Evolutionary conservation across 2,113 vertebrate species (phyloP), one percentile per base, ranked within the genome.

Genomic region (Poeciliopsis retropinna): DNA sequence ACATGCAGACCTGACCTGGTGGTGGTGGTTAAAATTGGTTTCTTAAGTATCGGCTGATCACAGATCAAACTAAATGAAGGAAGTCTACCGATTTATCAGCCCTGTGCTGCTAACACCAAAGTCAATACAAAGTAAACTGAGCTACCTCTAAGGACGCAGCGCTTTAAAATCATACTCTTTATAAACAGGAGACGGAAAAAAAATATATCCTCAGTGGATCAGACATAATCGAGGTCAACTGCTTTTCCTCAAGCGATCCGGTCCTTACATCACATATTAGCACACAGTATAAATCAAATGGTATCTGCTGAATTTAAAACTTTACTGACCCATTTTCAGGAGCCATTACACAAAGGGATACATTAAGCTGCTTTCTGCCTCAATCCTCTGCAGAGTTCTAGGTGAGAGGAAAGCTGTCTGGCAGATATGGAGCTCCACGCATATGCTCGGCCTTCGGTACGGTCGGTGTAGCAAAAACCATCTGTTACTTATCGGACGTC

Each of bases 261-360:
- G 3, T 65, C 51, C 51, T 69, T 32, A 28, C 13, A 65, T 27
- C 27, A 30, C 10, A 51, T 31, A 65, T 31, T 1, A n/a, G 60
- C 13, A 31, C 60, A 66, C 28, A 15, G 8, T 32, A 54, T 64
- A 37, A 67, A 82, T 75, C 64, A 73, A 57, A 73, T 63, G 34
- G 29, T 13, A 11, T 70, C 61, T 67, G 30, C 15, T 1, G 0
- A 64, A 22, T 66, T 76, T 14, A 64, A 75, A 74, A 29, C 39
- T 61, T 72, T 60, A 70, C 77, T 76, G 86, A 85, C 84, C 80
- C 29, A 86, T 81, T 90, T 47, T 81, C 78, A 8, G 81, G 34
- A 60, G 34, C 66, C 86, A 80, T 73, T 67, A 78, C 67, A 81
- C 51, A 64, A 64, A 60, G 44, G 71, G 79, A 82, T 70, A 39